Evolutionary conservation across 53 echinoderm and acorn worm genomes (phyloP).

Genomic region (Antedon mediterranea): DNA sequence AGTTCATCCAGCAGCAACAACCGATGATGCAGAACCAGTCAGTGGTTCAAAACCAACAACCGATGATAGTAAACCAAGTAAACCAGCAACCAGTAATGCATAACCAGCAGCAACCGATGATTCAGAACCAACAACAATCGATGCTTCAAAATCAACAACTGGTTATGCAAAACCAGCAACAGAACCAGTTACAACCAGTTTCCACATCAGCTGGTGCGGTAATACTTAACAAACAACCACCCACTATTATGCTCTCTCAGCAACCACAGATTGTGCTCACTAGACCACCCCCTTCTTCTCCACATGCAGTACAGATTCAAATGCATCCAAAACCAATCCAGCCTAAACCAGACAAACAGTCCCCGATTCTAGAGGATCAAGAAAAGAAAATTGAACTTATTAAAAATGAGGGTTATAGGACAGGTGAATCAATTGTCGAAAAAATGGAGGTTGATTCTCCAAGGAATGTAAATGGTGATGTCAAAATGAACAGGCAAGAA

Average conservation of each 20-base stretch:
- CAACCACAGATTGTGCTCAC: background rate
- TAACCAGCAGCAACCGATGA: constrained; percentile 27
- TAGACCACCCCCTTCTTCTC: background rate
- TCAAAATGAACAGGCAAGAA: background rate
- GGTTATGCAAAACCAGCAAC: constrained; percentile 13
- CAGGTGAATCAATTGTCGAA: background rate
- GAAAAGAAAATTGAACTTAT: background rate
- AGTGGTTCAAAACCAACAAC: constrained; percentile 17
- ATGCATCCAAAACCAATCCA: background rate
- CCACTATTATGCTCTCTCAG: background rate
- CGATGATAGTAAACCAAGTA: constrained; percentile 20
- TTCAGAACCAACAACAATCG: background rate
- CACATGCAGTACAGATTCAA: background rate
- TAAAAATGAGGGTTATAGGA: background rate
- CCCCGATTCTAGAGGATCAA: background rate
- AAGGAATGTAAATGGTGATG: background rate
- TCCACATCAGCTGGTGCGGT: background rate
- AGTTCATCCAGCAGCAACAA: constrained; percentile 17
- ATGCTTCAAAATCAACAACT: background rate
- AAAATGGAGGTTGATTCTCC: background rate
- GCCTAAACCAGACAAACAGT: background rate
- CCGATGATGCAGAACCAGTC: constrained; percentile 22
- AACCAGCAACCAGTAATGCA: too few relatives aligned
- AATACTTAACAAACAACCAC: background rate
- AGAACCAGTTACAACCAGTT: constrained; percentile 11